Evolutionary conservation across 2,797 vertebrate genomes (phyloP).

Genomic region (Chiroxiphia lanceolata): DNA sequence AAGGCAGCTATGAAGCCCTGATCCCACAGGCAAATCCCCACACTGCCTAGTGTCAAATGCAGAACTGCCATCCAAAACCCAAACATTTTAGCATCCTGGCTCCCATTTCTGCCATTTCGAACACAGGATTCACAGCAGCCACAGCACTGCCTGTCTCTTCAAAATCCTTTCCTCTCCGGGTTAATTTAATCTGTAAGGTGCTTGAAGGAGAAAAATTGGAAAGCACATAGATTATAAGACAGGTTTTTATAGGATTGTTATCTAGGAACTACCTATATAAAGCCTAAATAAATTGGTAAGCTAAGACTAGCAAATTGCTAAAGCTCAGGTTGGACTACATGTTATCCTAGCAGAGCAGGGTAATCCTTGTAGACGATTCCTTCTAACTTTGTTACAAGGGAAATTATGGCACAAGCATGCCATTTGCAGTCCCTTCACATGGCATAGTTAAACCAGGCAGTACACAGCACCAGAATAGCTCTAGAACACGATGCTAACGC

Average conservation of each 20-base stretch:
- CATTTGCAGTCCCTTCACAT: background rate
- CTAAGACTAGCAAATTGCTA: background rate
- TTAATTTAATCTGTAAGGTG: background rate
- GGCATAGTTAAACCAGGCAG: background rate
- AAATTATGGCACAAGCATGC: background rate
- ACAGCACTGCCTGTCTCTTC: background rate
- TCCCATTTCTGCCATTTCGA: background rate
- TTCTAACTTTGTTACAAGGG: background rate
- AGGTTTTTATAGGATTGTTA: background rate
- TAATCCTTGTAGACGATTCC: background rate
- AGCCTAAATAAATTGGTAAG: background rate
- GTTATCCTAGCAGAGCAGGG: background rate
- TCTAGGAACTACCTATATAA: background rate
- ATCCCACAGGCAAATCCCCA: background rate
- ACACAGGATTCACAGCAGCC: background rate
- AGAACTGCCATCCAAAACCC: background rate
- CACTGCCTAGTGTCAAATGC: background rate
- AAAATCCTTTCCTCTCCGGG: background rate
- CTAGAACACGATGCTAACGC: fast-evolving
- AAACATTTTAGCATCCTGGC: background rate
- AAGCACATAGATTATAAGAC: background rate
- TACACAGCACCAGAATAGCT: background rate
- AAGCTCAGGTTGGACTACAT: background rate
- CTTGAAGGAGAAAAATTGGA: background rate
- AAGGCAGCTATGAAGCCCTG: background rate